Evolutionary conservation across 2,888 invertebrate species (phyloP).

Genomic region (Lasiommata megera): DNA sequence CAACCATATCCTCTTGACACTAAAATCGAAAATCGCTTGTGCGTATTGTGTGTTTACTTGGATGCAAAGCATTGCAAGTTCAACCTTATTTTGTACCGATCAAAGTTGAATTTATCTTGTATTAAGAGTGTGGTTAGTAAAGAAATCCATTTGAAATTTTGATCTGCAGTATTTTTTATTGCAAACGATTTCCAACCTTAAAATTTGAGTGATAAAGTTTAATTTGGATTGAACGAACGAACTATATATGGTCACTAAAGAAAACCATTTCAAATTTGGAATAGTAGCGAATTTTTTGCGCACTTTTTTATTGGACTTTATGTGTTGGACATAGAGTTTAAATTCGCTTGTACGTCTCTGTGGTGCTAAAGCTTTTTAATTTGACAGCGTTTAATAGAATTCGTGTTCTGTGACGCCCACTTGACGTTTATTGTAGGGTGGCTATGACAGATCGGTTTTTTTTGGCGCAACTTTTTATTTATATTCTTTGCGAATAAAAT

Average conservation of each 20-base stretch:
- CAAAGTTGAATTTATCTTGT: neutral
- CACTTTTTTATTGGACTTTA: neutral
- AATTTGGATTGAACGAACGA: too few species aligned
- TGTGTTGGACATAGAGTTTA: neutral
- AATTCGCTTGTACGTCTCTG: neutral
- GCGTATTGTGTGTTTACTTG: neutral
- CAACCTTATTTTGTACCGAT: neutral
- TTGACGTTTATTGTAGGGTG: slow-evolving; percentile 33
- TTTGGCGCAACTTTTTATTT: slow-evolving; percentile 1
- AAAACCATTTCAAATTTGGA: slow-evolving; percentile 9
- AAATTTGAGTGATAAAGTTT: too few species aligned
- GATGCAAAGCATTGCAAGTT: neutral
- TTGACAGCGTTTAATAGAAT: slow-evolving; percentile 8
- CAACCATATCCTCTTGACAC: neutral
- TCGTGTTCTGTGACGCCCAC: slow-evolving; percentile 21
- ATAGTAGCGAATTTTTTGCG: slow-evolving; percentile 2
- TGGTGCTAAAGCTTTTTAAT: neutral
- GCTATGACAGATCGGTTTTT: slow-evolving; percentile 17
- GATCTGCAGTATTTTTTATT: neutral
- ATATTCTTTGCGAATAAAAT: neutral
- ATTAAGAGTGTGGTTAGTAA: slow-evolving; percentile 2
- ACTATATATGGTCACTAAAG: slow-evolving; percentile 1
- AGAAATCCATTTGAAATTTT: neutral
- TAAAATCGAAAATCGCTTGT: neutral
- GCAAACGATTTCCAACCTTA: neutral